These are phyloP conservation scores for Anisognathus igniventris DNA, from an alignment of 2,797 vertebrate species.

Conservation along the genomic window DNA sequence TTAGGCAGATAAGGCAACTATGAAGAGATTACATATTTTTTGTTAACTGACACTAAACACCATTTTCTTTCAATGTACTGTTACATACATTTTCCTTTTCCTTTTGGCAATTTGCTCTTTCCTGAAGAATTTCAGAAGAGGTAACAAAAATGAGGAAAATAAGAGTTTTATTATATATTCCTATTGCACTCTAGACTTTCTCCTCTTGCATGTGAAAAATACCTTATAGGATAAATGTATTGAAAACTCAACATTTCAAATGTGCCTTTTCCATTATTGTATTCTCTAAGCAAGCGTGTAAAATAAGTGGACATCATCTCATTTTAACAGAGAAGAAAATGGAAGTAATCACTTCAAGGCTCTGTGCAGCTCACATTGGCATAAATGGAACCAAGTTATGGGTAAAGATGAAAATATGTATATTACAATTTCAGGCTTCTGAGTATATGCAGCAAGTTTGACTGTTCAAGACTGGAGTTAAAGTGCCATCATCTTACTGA, in stretches of 20 bases:
- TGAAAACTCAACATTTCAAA: not conserved
- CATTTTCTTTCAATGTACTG: not conserved
- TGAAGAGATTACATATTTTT: not conserved
- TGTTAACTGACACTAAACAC: not conserved
- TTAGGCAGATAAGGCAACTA: not conserved
- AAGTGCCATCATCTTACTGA: not conserved
- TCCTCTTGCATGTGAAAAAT: not conserved
- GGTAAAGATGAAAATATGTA: not conserved
- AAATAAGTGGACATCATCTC: not conserved
- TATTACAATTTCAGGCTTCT: not conserved
- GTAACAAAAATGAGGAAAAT: no score
- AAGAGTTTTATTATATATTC: no score
- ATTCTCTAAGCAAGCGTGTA: not conserved
- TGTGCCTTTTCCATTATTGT: not conserved
- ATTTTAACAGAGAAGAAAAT: not conserved
- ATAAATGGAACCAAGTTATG: not conserved
- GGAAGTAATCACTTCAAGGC: not conserved
- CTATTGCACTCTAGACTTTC: not conserved
- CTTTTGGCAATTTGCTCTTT: not conserved
- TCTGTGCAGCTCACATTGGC: not conserved
- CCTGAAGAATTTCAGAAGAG: no score
- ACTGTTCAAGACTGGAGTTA: not conserved
- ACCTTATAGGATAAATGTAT: not conserved
- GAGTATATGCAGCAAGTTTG: not conserved
- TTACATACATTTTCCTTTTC: not conserved